Base-by-base conservation (phyloP, 2,113 vertebrate genomes). In the Thunnus thynnus region DNA sequence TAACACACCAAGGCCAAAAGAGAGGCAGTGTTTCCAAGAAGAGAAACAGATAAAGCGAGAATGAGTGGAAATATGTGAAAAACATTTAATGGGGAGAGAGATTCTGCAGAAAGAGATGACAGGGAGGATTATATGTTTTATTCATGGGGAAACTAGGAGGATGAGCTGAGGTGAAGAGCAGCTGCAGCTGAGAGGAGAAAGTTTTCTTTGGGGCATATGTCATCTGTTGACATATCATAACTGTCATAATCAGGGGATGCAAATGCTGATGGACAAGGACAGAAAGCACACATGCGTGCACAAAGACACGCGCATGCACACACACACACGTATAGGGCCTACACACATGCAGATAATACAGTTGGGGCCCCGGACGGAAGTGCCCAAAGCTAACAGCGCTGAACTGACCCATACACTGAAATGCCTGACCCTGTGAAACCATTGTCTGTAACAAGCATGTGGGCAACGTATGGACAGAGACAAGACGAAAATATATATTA, bases 341-440 rank as follows among this genome's bases (percentile, higher is more conserved):
- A 86, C 63, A 77, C 70, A 86, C 63, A 84, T 80, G 78, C 78
- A 84, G 72, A 90, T 89, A 93, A 88, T 88, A 87, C 86, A 88
- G 82, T 82, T 86, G 90, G 87, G 92, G 92, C 90, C 89, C 92
- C 88, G 44, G 75, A 76, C 88, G 84, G 91, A 93, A 93, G 84
- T 86, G 74, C 76, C 70, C 87, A 92, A 91, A 90, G 86, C 89
- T 87, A 90, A 89, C 92, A 83, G 86, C 55, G 72, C 81, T 85
- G 86, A 88, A 83, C 72, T 90, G 88, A 92, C 77, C 80, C 80
- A 83, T 87, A 88, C 85, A 88, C 66, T 78, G 71, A 93, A 94
- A 93, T 16, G 88, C 91, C 92, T 94, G 92, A 94, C 84, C 91
- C 82, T 64, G 93, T 93, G 77, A 91, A 94, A 94, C 86, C 71